Evolutionary conservation across 2,888 invertebrate species (phyloP).

Genomic region (Panorpa germanica): DNA sequence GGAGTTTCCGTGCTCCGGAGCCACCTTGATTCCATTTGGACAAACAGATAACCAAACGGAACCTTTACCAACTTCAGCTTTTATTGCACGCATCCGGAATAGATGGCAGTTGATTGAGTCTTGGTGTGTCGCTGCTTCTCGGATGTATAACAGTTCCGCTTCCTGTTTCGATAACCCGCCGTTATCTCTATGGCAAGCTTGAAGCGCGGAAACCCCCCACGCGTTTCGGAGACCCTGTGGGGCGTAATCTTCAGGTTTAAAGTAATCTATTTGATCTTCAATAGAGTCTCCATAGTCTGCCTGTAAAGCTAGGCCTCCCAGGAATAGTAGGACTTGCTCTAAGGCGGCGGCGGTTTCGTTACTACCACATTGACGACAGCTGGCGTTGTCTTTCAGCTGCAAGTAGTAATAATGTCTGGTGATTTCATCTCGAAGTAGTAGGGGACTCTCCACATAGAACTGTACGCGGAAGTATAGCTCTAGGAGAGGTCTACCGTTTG

Average conservation of each 20-base stretch:
- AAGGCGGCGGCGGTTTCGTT: conserved; percentile 29
- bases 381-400: conserved; percentile 79
- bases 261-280: conserved; percentile 35
- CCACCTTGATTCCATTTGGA: conserved; percentile 78
- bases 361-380: conserved; percentile 32
- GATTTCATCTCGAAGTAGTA: conserved; percentile 76
- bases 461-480: conserved; percentile 82
- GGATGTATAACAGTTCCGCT: conserved; percentile 75
- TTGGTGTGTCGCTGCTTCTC: conserved; percentile 65
- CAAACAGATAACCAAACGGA: conserved; percentile 81
- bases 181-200: conserved; percentile 68
- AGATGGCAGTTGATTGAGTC: conserved; percentile 81
- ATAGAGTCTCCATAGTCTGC: conserved; percentile 76
- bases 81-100: conserved; percentile 62
- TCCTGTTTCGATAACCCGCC: conserved; percentile 57
- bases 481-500: conserved; percentile 74
- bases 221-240: conserved; percentile 42
- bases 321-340: conserved; percentile 51
- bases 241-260: conserved; percentile 73
- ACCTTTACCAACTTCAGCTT: conserved; percentile 55
- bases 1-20: conserved; percentile 49
- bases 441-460: conserved; percentile 84
- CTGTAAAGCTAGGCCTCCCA: conserved; percentile 81
- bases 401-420: conserved; percentile 88
- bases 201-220: conserved; percentile 30